Conservation (phyloP, 2,888 invertebrate genomes). For the Rhogogaster chlorosoma region DNA sequence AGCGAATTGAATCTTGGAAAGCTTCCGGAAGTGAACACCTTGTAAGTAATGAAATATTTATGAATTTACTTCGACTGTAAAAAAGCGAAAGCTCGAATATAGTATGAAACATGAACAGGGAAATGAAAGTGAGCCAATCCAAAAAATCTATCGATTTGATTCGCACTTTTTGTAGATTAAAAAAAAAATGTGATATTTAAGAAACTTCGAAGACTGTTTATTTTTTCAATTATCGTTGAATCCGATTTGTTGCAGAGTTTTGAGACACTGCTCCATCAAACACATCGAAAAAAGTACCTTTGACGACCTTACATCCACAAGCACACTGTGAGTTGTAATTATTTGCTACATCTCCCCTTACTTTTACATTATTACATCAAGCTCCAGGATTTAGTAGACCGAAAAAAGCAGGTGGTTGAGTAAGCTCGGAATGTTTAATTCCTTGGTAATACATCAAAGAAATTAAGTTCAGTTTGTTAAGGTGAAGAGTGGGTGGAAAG, state of each 20-base stretch:
- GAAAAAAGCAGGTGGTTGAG: not conserved
- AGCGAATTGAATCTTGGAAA: slow-evolving; percentile 69
- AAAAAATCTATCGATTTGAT: no score
- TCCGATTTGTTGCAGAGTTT: slow-evolving; percentile 69
- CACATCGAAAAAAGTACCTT: slow-evolving; percentile 74
- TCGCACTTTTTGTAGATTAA: no score
- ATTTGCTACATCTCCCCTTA: not conserved
- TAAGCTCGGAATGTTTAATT: not conserved
- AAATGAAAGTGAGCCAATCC: no score
- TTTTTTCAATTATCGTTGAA: not conserved
- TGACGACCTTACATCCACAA: slow-evolving; percentile 66
- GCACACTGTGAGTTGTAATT: slow-evolving; percentile 30
- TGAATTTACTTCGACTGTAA: not conserved
- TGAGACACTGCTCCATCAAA: slow-evolving; percentile 77
- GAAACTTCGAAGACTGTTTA: not conserved
- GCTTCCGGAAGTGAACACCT: slow-evolving; percentile 73
- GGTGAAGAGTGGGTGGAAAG: not conserved
- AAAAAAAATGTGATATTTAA: no score
- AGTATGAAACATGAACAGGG: not conserved
- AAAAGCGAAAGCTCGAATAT: not conserved
- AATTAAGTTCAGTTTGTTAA: not conserved
- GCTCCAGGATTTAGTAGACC: not conserved
- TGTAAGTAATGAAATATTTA: slow-evolving; percentile 74
- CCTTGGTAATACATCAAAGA: not conserved
- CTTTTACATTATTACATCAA: not conserved